phyloP scores from a whole-genome alignment of 1,140 invertebrate genomes.

The Nebria ingens region DNA sequence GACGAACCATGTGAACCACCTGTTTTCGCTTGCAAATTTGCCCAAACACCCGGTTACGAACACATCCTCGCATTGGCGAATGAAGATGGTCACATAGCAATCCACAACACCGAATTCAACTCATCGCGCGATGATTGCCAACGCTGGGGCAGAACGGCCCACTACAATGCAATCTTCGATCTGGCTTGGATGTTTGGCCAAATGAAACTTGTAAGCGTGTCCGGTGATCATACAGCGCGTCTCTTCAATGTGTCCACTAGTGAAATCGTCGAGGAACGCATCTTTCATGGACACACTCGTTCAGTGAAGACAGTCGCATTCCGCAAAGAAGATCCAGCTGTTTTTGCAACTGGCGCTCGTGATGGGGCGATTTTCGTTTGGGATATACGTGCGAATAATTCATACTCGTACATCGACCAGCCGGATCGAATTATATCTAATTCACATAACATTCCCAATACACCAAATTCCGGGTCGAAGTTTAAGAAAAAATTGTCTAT shows the following conservation, averaged over 20 bases:
- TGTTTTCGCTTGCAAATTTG: slow-evolving; percentile 54
- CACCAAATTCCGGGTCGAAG: background rate
- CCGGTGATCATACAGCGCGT: slow-evolving; percentile 69
- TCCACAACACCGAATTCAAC: slow-evolving; percentile 40
- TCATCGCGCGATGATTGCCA: slow-evolving; percentile 23
- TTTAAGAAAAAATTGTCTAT: background rate
- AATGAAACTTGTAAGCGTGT: slow-evolving; percentile 67
- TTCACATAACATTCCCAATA: slow-evolving; percentile 24
- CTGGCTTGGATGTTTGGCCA: slow-evolving; percentile 69
- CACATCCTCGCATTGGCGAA: slow-evolving; percentile 70
- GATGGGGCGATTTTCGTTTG: slow-evolving; percentile 77
- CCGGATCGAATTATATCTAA: slow-evolving; percentile 30
- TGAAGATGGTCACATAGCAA: slow-evolving; percentile 66
- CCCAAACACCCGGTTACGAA: slow-evolving; percentile 45
- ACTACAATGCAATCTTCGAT: slow-evolving; percentile 83
- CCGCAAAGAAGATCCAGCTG: slow-evolving; percentile 50
- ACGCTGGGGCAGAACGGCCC: slow-evolving; percentile 48
- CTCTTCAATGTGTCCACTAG: slow-evolving; percentile 57
- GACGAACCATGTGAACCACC: slow-evolving; percentile 33
- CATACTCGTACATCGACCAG: slow-evolving; percentile 19
- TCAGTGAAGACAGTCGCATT: slow-evolving; percentile 72
- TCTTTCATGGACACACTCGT: slow-evolving; percentile 61
- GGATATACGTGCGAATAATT: slow-evolving; percentile 55
- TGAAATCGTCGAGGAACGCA: slow-evolving; percentile 43
- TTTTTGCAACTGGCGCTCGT: slow-evolving; percentile 75